Conservation (phyloP, 2,113 vertebrate species). For the Thamnaconus septentrionalis region DNA sequence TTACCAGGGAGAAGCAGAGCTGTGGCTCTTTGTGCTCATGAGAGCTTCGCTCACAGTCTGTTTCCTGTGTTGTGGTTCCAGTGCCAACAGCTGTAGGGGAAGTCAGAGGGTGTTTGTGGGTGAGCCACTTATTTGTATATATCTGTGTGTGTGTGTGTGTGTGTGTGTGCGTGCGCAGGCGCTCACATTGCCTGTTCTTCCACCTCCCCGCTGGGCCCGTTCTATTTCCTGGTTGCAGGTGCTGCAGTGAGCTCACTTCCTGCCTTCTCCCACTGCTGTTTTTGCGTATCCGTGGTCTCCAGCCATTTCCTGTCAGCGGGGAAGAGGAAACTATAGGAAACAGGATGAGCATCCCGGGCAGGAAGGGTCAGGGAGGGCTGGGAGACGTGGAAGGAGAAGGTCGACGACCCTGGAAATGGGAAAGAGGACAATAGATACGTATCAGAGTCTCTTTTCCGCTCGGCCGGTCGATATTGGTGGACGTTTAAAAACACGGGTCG, state of each 20-base stretch:
- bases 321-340: constrained; percentile 76
- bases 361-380: constrained; percentile 57
- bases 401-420: constrained; percentile 57
- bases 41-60: constrained; percentile 35
- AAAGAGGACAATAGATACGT: constrained; percentile 29
- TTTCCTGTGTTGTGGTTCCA: constrained; percentile 68
- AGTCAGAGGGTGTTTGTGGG: constrained; percentile 50
- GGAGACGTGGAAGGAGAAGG: constrained; percentile 44
- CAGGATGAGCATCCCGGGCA: constrained; percentile 74
- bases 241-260: constrained; percentile 79
- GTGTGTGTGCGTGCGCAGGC: constrained; percentile 3
- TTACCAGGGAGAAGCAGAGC: constrained; percentile 7
- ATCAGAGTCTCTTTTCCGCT: constrained; percentile 31
- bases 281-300: constrained; percentile 55
- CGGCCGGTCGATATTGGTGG: not conserved
- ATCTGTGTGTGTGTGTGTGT: constrained; percentile 9
- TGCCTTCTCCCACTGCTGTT: constrained; percentile 39
- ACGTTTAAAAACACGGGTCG: no score
- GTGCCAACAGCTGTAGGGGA: constrained; percentile 73
- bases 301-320: constrained; percentile 70
- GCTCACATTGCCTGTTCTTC: constrained; percentile 27
- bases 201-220: constrained; percentile 36
- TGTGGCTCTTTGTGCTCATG: constrained; percentile 10
- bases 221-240: constrained; percentile 74
- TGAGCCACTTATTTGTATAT: constrained; percentile 37